These are phyloP conservation scores for Crypturellus tataupa DNA, from an alignment of 2,797 vertebrate species.

Conservation along the genomic window DNA sequence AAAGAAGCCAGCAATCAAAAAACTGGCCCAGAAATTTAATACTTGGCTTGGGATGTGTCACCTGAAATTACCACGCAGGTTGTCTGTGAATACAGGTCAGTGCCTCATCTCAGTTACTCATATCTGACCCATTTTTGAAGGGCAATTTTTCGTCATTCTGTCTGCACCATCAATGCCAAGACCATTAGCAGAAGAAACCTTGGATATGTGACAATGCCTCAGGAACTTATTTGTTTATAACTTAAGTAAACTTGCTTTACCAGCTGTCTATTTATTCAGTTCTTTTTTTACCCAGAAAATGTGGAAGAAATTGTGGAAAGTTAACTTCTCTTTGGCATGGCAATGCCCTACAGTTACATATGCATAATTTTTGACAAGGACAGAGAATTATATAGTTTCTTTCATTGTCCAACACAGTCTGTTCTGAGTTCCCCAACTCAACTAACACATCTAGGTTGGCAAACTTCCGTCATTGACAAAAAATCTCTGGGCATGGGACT, in stretches of 20 bases:
- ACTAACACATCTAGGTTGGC: background rate
- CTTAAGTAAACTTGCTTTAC: background rate
- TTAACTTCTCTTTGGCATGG: background rate
- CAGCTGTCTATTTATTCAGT: background rate
- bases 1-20: background rate
- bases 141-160: background rate
- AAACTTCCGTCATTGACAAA: accelerated
- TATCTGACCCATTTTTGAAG: background rate
- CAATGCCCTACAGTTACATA: background rate
- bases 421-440: background rate
- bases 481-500: background rate
- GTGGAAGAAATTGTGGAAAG: background rate
- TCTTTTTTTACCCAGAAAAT: background rate
- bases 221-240: background rate
- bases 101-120: background rate
- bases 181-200: background rate
- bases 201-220: background rate
- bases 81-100: background rate
- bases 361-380: background rate
- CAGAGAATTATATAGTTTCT: background rate
- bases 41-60: background rate
- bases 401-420: background rate
- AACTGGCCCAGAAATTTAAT: background rate
- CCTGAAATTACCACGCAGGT: background rate
- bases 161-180: background rate